phyloP scores from a whole-genome alignment of 2,113 vertebrate species.

The Bucco capensis region DNA sequence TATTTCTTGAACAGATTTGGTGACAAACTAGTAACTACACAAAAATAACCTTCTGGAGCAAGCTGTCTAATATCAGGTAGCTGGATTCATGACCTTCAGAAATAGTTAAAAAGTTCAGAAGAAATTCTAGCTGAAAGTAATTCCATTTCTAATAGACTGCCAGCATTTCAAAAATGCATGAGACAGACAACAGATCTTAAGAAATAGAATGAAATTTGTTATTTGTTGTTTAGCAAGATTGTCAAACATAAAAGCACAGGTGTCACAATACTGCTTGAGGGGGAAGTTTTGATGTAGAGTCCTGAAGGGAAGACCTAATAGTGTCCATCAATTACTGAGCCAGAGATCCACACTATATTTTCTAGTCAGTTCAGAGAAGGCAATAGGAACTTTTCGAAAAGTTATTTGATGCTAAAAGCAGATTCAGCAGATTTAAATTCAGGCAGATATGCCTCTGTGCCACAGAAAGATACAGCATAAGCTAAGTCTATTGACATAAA shows the following conservation, averaged over 20 bases:
- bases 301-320: constrained; percentile 37
- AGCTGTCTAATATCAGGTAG: neutral
- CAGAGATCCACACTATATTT: neutral
- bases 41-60: neutral
- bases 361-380: constrained; percentile 2
- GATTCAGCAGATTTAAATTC: too few species aligned
- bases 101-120: neutral
- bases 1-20: neutral
- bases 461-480: neutral
- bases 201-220: constrained; percentile 19
- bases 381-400: neutral
- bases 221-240: constrained; percentile 27
- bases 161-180: constrained; percentile 30
- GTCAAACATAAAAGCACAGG: constrained; percentile 34
- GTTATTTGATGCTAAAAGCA: neutral
- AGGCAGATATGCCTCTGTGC: neutral
- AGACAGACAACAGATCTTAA: constrained; percentile 39
- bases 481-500: neutral
- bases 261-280: constrained; percentile 7
- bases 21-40: neutral
- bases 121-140: neutral
- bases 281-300: neutral
- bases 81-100: neutral
- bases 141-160: neutral
- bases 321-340: constrained; percentile 31